Evolutionary conservation across 2,113 vertebrate species (phyloP).

Genomic region (Oreocharis arfaki): DNA sequence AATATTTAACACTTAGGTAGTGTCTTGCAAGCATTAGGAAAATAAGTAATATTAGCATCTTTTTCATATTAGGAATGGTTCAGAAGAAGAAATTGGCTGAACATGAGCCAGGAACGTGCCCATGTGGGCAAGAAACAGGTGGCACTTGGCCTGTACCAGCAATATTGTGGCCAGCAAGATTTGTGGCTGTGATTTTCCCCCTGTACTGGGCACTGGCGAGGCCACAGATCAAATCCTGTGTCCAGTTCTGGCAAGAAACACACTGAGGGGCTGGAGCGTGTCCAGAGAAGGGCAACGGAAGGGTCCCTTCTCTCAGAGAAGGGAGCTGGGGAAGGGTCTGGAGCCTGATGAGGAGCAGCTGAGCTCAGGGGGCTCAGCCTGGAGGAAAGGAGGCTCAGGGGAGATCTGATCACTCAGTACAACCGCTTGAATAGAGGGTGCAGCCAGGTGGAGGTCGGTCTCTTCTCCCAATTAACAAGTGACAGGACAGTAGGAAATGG

Average conservation of each 20-base stretch:
- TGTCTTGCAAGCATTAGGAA: not conserved
- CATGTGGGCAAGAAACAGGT: not conserved
- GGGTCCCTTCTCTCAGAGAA: no score
- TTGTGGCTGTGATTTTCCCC: accelerated
- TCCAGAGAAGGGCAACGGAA: accelerated
- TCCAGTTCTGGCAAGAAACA: not conserved
- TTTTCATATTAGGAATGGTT: not conserved
- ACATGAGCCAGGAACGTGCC: not conserved
- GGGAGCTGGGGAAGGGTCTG: not conserved
- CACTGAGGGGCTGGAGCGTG: accelerated
- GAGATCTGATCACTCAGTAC: not conserved
- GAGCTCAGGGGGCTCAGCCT: accelerated
- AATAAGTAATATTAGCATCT: not conserved
- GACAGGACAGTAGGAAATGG: not conserved
- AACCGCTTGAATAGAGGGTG: not conserved
- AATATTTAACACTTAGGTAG: not conserved
- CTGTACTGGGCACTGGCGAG: not conserved
- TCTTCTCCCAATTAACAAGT: not conserved
- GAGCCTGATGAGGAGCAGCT: not conserved
- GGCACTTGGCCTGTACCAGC: not conserved
- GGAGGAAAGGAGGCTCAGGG: not conserved
- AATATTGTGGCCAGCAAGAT: not conserved
- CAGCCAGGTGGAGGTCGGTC: not conserved
- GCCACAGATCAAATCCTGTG: not conserved
- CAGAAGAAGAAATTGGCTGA: not conserved